Evolutionary conservation across 2,888 invertebrate species (phyloP), one percentile per base, ranked within the genome.

Genomic region (Heliothis peltigera): DNA sequence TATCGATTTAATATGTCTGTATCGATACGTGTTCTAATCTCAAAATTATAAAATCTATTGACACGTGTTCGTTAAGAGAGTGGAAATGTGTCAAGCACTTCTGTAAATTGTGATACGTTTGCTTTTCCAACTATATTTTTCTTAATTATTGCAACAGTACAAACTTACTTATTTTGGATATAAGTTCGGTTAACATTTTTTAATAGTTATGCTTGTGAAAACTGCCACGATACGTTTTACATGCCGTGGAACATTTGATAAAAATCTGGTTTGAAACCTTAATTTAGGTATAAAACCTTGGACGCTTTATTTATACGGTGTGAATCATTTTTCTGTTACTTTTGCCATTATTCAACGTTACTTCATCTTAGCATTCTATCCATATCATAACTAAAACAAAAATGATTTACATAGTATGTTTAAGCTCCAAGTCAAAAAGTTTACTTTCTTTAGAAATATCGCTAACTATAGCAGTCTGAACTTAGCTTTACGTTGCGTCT

Each of bases 1-100:
- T 69, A 64, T 60, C 56, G 69, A 69, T 72, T n/a, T n/a, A 72
- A 72, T 72, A 74, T 63, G 68, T n/a, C 39, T 39, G n/a, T 39
- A n/a, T 39, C n/a, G n/a, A n/a, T 39, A 39, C 39, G 39, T 5
- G 39, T 4, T n/a, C n/a, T n/a, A 5, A n/a, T 39, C 15, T n/a
- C 39, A 39, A n/a, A n/a, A n/a, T 39, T 39, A n/a, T 4, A n/a
- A n/a, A 39, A 39, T 39, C 39, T 39, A 1, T 39, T 39, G 39
- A 39, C 39, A 35, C 35, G 3, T 3, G 15, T 15, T 15, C 4
- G 35, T 15, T 4, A 8, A 32, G 7, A 32, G 32, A 35, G 15
- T 12, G 35, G 35, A 35, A 35, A 35, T 35, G 35, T 35, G 0
- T 15, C 8, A 8, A 28, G 8, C 28, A 8, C 28, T 7, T 28